Conservation (phyloP, 2,888 invertebrate genomes). For the Fragum whitleyi region DNA sequence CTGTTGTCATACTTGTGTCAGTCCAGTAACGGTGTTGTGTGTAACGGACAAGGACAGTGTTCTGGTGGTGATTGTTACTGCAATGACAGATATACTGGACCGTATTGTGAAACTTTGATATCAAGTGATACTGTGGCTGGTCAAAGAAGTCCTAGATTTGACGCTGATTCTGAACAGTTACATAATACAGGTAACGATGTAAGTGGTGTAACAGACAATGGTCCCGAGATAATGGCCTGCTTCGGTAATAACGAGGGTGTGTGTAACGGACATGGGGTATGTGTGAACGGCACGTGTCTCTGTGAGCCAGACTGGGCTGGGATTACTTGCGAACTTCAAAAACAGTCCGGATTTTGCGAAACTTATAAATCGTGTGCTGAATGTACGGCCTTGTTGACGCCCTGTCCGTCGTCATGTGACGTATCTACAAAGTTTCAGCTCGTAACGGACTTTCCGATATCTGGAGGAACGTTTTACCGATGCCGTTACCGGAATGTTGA, state of each 20-base stretch:
- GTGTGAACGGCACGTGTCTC: slow-evolving; percentile 36
- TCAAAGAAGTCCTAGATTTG: neutral
- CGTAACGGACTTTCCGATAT: slow-evolving; percentile 39
- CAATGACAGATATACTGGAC: neutral
- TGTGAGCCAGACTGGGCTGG: slow-evolving; percentile 46
- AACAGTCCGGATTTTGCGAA: slow-evolving; percentile 38
- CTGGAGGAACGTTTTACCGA: slow-evolving; percentile 21
- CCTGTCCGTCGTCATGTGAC: slow-evolving; percentile 37
- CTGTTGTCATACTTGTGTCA: slow-evolving; percentile 44
- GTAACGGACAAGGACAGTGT: slow-evolving; percentile 45
- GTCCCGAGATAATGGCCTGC: slow-evolving; percentile 30
- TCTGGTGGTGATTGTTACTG: slow-evolving; percentile 27
- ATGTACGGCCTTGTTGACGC: slow-evolving; percentile 42
- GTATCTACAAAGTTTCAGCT: slow-evolving; percentile 36
- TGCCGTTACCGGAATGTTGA: slow-evolving; percentile 39
- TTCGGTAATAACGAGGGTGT: slow-evolving; percentile 15
- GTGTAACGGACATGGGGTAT: slow-evolving; percentile 48
- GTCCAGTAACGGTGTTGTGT: slow-evolving; percentile 31
- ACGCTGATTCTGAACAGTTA: neutral
- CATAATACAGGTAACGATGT: neutral
- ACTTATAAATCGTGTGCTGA: slow-evolving; percentile 51
- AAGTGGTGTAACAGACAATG: too few relatives aligned
- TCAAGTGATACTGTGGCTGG: neutral
- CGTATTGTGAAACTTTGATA: neutral
- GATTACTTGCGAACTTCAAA: slow-evolving; percentile 37